Evolutionary conservation across 2,797 vertebrate species (phyloP), one percentile per base, ranked within the genome.

Genomic region (Xenopus petersii): DNA sequence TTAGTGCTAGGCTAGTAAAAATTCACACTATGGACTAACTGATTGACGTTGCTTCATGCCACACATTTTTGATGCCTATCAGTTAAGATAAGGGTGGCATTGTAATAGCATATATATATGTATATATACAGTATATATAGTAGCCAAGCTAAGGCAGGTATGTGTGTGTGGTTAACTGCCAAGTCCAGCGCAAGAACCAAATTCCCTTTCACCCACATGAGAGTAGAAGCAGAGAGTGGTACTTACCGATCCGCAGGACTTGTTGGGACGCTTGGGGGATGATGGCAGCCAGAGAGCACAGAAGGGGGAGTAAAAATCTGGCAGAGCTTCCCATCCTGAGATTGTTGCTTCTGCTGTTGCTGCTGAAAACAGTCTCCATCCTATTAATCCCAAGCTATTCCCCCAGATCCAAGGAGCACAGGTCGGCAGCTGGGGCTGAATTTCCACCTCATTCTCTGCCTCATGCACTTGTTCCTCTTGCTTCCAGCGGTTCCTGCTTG

Each of bases 181-280:
- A 51, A 51, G 49, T 51, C 15, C 11, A 15, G 6, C 2, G 12
- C 3, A 51, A 51, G 49, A 51, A 4, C 15, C 11, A 7, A 51
- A 5, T 4, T 51, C 11, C 49, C 49, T 10, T 15, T 15, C 15
- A 51, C 5, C 5, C 49, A 51, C 11, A 12, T 12, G 11, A 51
- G 3, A 51, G 49, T 42, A 51, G 49, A 12, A 12, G 26, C 49
- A 51, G 11, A 10, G 10, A 51, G 49, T 6, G 13, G 70, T 79
- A 94, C 95, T 96, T 87, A 98, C 97, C 96, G 83, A 98, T 96
- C 85, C 97, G 90, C 83, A 98, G 92, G 81, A 98, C 96, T 89
- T 98, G 97, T 86, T 94, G 94, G 51, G 91, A 89, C 86, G 92
- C 93, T 80, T 79, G 85, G 24, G 89, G 86, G 79, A 88, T 26